Base-by-base conservation (phyloP, 2,113 vertebrate species). In the Clarias macrocephalus region DNA sequence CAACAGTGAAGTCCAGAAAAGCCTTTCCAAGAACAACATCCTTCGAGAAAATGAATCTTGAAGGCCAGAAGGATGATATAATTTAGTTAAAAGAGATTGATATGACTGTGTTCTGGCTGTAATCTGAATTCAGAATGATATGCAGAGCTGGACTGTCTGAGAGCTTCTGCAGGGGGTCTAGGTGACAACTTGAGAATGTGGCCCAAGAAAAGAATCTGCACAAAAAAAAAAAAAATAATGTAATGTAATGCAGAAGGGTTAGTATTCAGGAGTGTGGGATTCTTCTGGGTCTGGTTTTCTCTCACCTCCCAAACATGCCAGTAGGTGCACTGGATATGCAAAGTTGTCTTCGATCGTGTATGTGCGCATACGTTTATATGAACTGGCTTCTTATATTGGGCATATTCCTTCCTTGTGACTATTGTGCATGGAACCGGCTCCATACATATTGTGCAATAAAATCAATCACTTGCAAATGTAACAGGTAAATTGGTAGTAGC, bases 31-130 rank as follows among this genome's bases (percentile, higher is more conserved):
- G 18, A 86, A 73, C 79, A 73, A 82, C 66, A 72, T 52, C 33
- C 33, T 72, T 60, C 60, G 65, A 62, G 33, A 59, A 59, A 73
- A 86, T 82, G 11, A 30, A 52, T 66, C 25, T 18, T 30, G 11
- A 60, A 80, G 76, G 59, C 48, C 54, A 33, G 56, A 25, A 37
- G 63, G 85, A 86, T 56, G 77, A 68, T 28, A 66, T 86, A 19
- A 82, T 86, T 72, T 23, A 63, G 5, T 62, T 66, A 70, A 73
- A 65, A 81, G n/a, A 60, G 77, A 59, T 37, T 60, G 77, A 86
- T 52, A 56, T 21, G 13, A 68, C n/a, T 60, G 77, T 19, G 48
- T 42, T 86, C 37, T 57, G 37, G 56, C 65, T 2, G 0, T 73
- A 82, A 86, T 48, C 25, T 42, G 37, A 82, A 82, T 52, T 80